Base-by-base conservation (phyloP, 2,113 vertebrate genomes). In the Elaphurus davidianus region DNA sequence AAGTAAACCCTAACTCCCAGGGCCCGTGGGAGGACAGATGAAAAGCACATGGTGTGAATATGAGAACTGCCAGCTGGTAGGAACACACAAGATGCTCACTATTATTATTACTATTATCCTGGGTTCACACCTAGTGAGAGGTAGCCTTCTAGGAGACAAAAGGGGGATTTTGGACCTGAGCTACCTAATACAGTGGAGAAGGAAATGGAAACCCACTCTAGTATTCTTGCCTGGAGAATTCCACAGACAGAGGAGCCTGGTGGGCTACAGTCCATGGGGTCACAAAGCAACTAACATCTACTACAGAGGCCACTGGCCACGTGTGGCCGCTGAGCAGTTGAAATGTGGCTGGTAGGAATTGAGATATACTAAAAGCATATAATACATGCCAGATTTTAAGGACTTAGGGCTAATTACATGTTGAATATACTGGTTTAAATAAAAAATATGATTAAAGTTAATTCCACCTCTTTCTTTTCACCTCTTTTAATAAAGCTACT, bases 21-120 rank as follows among this genome's bases (percentile, higher is more conserved):
- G 21, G 13, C 79, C 40, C 45, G 19, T 5, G 17, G 8, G 59
- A 86, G 60, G 54, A 82, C 30, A 43, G 59, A 28, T 6, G 3
- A 59, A 45, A 67, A 5, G 13, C 14, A 9, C 25, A 5, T 16
- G 9, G n/a, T 1, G 0, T 15, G 47, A 60, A 3, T 9, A 0
- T 57, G 47, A 14, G 13, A 55, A 36, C 16, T 17, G 27, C 55
- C 5, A 4, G 1, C n/a, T 90, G 33, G 17, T 45, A 30, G 4
- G 28, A 23, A 84, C 83, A 74, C 28, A 62, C 47, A 7, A 36
- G 50, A 21, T 28, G 19, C 23, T 74, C n/a, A 28, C 64, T 45
- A 0, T 71, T 30, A 30, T 54, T 52, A 19, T 45, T 74, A n/a
- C 33, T 55, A 3, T 59, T 47, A 62, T 76, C 45, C 2, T 21